Evolutionary conservation across 2,797 vertebrate species (phyloP).

Genomic region (Onychomys torridus): DNA sequence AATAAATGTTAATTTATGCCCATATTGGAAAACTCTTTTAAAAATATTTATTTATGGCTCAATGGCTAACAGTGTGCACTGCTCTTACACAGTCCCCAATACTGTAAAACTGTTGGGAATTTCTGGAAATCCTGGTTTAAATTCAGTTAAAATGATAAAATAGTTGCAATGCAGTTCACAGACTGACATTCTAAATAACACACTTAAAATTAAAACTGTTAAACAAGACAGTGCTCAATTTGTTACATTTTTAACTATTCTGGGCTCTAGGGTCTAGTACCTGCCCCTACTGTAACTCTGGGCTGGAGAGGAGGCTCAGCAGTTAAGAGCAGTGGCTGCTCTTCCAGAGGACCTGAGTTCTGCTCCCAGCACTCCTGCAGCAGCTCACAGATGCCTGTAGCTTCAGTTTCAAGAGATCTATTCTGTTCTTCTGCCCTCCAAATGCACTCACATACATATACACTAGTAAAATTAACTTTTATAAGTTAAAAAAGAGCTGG

Average conservation of each 20-base stretch:
- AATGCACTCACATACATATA: background rate
- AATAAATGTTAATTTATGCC: conserved; percentile 63
- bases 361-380: background rate
- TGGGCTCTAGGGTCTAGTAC: conserved; percentile 39
- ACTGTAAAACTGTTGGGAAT: conserved; percentile 66
- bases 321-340: background rate
- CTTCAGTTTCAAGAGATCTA: background rate
- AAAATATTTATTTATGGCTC: background rate
- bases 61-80: background rate
- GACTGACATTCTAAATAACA: conserved; percentile 81
- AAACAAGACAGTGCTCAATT: conserved; percentile 43
- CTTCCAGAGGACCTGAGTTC: background rate
- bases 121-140: conserved; percentile 81
- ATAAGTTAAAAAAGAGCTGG: background rate
- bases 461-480: background rate
- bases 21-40: conserved; percentile 45
- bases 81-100: background rate
- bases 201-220: conserved; percentile 72
- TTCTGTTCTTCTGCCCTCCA: background rate
- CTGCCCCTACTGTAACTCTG: background rate
- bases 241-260: conserved; percentile 17
- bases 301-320: too few relatives aligned
- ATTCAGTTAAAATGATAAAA: conserved; percentile 75
- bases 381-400: background rate
- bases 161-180: conserved; percentile 71